Percentiles rank a stretch among this genome's conserved stretches.
Evolutionary conservation across 2,113 vertebrate species (phyloP).

Genomic region (Menura novaehollandiae): DNA sequence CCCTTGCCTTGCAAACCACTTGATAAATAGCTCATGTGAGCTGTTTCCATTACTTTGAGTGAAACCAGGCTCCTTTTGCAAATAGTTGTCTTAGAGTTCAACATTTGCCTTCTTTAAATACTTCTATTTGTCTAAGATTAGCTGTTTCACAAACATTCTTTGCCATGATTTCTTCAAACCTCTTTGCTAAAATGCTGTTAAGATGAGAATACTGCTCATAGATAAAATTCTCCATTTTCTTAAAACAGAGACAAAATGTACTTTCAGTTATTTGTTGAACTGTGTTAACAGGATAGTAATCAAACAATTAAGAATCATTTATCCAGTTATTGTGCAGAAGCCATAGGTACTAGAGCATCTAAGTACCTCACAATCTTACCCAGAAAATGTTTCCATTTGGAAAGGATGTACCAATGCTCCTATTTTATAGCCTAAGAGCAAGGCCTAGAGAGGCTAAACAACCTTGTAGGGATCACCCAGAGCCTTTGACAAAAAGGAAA

Average conservation of each 20-base stretch:
- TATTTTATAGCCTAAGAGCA: not conserved
- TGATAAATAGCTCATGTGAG: constrained; percentile 2
- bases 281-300: not conserved
- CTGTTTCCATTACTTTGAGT: constrained; percentile 22
- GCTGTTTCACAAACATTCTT: constrained; percentile 4
- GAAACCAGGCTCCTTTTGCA: constrained; percentile 26
- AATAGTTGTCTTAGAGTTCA: not conserved
- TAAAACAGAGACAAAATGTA: not conserved
- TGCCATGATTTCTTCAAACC: not conserved
- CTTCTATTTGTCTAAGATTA: constrained; percentile 37
- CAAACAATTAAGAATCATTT: not conserved
- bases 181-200: not conserved
- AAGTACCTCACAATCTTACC: not conserved
- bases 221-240: not conserved
- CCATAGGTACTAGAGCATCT: not conserved
- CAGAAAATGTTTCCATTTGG: not conserved
- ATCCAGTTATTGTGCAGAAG: not conserved
- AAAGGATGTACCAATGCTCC: not conserved
- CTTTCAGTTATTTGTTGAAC: not conserved
- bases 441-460: not conserved
- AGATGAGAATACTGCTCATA: not conserved
- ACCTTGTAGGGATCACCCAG: rapidly evolving
- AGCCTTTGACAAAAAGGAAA: not conserved
- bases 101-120: constrained; percentile 32
- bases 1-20: not conserved